Percentiles rank a stretch among this genome's conserved stretches.
Evolutionary conservation across 1,140 invertebrate species (phyloP).

Genomic region (Neuroterus valhalla): DNA sequence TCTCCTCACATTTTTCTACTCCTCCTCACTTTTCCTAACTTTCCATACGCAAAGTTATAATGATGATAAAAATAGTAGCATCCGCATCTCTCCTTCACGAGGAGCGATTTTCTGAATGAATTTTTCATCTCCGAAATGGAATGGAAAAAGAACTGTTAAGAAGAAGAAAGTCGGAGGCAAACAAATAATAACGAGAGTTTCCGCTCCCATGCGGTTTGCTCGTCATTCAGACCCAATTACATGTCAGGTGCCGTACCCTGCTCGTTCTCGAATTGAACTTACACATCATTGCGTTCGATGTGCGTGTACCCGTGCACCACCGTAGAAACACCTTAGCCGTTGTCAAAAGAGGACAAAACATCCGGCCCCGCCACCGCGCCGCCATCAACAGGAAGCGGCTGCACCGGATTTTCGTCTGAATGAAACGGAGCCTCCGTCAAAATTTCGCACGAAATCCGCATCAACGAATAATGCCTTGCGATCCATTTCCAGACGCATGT

Average conservation of each 20-base stretch:
- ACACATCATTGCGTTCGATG: slow-evolving; percentile 19
- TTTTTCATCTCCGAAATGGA: slow-evolving; percentile 4
- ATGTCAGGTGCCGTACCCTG: slow-evolving; percentile 25
- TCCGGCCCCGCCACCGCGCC: slow-evolving; percentile 2
- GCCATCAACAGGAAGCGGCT: slow-evolving; percentile 18
- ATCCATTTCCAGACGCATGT: not conserved
- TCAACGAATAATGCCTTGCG: not conserved
- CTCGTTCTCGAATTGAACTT: slow-evolving; percentile 5
- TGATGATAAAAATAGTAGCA: not conserved
- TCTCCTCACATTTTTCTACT: too few species aligned
- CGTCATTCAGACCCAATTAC: slow-evolving; percentile 28
- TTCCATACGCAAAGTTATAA: not conserved
- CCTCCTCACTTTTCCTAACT: too few species aligned
- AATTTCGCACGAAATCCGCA: slow-evolving; percentile 13
- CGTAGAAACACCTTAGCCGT: slow-evolving; percentile 23
- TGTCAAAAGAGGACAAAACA: slow-evolving; percentile 26
- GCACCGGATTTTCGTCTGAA: slow-evolving; percentile 30
- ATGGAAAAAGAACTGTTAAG: not conserved
- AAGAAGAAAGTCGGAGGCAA: slow-evolving; percentile 22
- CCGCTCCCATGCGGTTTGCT: slow-evolving; percentile 25
- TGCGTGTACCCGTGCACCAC: slow-evolving; percentile 7
- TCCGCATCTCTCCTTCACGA: not conserved
- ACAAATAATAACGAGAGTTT: slow-evolving; percentile 17
- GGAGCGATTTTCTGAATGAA: not conserved
- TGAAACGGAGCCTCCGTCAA: not conserved